Percentiles rank a stretch among this genome's conserved stretches.
Evolutionary conservation across 2,888 invertebrate species (phyloP).

Genomic region (Pseudolycoriella hygida): DNA sequence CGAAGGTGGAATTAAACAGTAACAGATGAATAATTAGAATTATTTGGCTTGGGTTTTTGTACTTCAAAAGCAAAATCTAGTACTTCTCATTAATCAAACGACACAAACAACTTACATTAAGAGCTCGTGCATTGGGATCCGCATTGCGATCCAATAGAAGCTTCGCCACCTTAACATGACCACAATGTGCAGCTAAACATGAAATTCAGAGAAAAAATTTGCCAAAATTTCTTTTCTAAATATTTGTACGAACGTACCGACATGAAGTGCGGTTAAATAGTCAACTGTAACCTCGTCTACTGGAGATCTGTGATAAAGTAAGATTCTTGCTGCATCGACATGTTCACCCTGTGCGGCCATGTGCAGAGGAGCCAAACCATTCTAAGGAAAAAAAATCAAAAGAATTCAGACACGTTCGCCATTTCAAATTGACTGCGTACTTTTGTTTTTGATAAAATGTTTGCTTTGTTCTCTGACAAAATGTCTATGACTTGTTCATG

Average conservation of each 20-base stretch:
- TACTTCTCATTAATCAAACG: too few relatives aligned
- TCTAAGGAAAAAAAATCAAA: conserved; percentile 31
- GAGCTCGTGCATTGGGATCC: conserved; percentile 89
- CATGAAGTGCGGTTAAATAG: conserved; percentile 91
- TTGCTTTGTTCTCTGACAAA: conserved; percentile 74
- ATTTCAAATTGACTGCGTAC: conserved; percentile 25
- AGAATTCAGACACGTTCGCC: neutral
- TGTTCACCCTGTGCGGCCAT: conserved; percentile 99
- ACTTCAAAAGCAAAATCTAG: too few relatives aligned
- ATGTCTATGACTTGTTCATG: conserved; percentile 88
- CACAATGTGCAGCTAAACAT: conserved; percentile 86
- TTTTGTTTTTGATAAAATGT: conserved; percentile 91
- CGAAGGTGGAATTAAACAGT: too few relatives aligned
- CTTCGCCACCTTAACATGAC: conserved; percentile 85
- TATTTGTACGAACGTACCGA: too few relatives aligned
- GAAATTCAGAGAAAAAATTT: too few relatives aligned
- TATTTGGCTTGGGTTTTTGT: too few relatives aligned
- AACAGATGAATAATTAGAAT: too few relatives aligned
- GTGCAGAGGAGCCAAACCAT: conserved; percentile 89
- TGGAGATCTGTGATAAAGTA: conserved; percentile 86
- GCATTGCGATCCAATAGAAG: conserved; percentile 82
- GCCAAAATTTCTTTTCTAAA: too few relatives aligned
- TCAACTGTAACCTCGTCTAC: conserved; percentile 98
- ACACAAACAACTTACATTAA: conserved; percentile 51
- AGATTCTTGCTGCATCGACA: conserved; percentile 84